A percentile compares a stretch with the other conserved stretches of the same genome.
Evolutionary conservation across 2,888 invertebrate genomes (phyloP).

Genomic region (Unio delphinus): DNA sequence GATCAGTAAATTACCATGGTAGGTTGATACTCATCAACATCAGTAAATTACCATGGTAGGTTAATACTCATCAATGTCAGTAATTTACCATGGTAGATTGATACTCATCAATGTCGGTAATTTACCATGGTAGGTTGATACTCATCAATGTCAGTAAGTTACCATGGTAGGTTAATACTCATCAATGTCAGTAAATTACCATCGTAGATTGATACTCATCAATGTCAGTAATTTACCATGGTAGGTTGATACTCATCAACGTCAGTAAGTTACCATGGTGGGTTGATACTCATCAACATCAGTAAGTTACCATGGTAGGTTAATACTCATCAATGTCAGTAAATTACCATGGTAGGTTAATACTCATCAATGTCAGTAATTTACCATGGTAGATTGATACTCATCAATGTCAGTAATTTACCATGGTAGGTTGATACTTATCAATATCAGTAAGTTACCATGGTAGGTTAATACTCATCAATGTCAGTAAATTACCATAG

Average conservation of each 20-base stretch:
- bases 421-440: conserved; percentile 52
- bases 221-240: conserved; percentile 48
- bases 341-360: conserved; percentile 55
- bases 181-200: conserved; percentile 54
- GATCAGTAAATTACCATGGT: conserved; percentile 49
- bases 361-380: conserved; percentile 49
- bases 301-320: conserved; percentile 53
- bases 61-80: conserved; percentile 49
- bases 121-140: conserved; percentile 57
- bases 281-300: conserved; percentile 52
- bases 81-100: conserved; percentile 55
- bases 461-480: conserved; percentile 54
- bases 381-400: conserved; percentile 56
- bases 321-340: conserved; percentile 49
- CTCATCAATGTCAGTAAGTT: conserved; percentile 48
- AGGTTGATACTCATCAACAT: conserved; percentile 52
- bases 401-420: conserved; percentile 53
- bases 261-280: conserved; percentile 50
- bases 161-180: conserved; percentile 56
- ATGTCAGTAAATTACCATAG: conserved; percentile 51
- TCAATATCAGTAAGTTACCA: conserved; percentile 57
- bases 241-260: conserved; percentile 57
- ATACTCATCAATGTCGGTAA: conserved; percentile 47
- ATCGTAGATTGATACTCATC: conserved; percentile 56
- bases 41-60: conserved; percentile 53